Evolutionary conservation across 2,797 vertebrate genomes (phyloP), one percentile per base, ranked within the genome.

Genomic region (Gymnothorax javanicus): DNA sequence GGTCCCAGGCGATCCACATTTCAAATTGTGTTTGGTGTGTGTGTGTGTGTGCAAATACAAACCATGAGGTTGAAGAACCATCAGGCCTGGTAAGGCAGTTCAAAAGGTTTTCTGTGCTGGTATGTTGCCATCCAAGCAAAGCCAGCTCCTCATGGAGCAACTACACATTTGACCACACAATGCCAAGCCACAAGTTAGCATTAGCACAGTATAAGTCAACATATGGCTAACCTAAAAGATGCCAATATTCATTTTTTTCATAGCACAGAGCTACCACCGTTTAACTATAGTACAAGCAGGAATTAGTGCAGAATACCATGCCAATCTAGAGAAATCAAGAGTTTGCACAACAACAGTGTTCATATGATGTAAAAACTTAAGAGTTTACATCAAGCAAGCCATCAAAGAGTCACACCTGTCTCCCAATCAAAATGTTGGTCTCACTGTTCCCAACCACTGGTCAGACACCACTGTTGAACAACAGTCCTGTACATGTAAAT

Each of bases 31-130:
- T 79, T 57, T 62, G 58, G 58, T 12, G 25, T 33, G 2, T 56
- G 27, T 64, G 75, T 54, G 25, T n/a, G n/a, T n/a, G n/a, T 75
- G 11, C 27, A 25, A 8, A 87, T 50, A 93, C 96, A 90, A 89
- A 98, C 97, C 96, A 98, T 97, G 50, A 98, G 94, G 88, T 97
- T 97, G 91, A 98, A 98, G 95, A 98, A 98, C 92, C 97, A 98
- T 97, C 98, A 98, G 89, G 98, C 96, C 75, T 98, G 97, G 88
- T 98, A n/a, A n/a, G n/a, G 97, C 85, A 98, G 92, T 0, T 96
- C 94, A 0, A 96, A 96, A 87, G 98, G 97, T 0, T 97, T 96
- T 87, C 97, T 0, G 93, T 83, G 57, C 96, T 97, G 91, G 95
- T 95, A 86, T 97, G n/a, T 98, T 89, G 98, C 98, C 82, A 98